Evolutionary conservation across 2,797 vertebrate genomes (phyloP), one percentile per base, ranked within the genome.

Genomic region (Heterohyrax brucei): DNA sequence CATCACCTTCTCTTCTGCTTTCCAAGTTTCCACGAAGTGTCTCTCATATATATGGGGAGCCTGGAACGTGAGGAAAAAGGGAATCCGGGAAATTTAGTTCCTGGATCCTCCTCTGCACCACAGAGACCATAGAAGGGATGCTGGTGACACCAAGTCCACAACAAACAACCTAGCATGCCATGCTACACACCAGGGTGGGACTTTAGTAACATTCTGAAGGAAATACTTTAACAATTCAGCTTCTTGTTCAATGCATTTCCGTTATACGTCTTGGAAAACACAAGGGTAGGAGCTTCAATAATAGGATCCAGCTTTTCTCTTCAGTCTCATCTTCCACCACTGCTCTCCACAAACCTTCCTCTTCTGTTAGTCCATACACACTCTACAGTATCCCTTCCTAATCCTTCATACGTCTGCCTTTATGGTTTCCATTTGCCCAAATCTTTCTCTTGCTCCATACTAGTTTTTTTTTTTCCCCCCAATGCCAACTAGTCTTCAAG

Each of bases 311-410:
- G 6, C 39, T 50, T 61, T 9, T 14, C 18, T 5, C 48, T 92
- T 2, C 0, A 13, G 18, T 4, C 56, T 50, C 6, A 18, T 0
- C 5, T 64, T 48, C 22, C 24, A 16, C 48, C 33, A 18, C 0
- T 19, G 26, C 28, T n/a, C 14, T 66, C 30, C 19, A 9, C 4
- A 59, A 87, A 7, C 26, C 9, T 79, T 18, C 70, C 73, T 48
- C 50, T 56, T 16, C 18, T 1, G 0, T 5, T 19, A 91, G n/a
- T 3, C 24, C 12, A 10, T 3, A 6, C 5, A 1, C 10, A 19
- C 10, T 18, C 70, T 4, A 21, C 1, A 53, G 28, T 18, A 22
- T 8, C 1, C 3, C 5, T 77, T 4, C 1, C 2, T 0, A 13
- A 8, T 2, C 12, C 4, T 30, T 7, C 1, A 22, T 10, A 28